Conservation (phyloP, 2,113 vertebrate genomes). For the Lampris incognitus region DNA sequence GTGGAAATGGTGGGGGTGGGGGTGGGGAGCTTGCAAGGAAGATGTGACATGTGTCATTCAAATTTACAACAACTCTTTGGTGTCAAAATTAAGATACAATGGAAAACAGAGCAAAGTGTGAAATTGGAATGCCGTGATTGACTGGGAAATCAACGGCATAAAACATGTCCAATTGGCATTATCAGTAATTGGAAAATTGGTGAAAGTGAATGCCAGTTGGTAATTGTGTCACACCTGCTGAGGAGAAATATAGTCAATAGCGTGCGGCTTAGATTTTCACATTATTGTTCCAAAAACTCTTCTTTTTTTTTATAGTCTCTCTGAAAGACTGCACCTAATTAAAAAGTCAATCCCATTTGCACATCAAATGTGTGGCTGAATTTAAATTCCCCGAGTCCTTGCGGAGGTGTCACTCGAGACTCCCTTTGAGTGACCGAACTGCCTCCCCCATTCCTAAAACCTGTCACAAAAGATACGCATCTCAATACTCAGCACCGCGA, state of each 20-base stretch:
- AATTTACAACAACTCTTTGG: conserved; percentile 45
- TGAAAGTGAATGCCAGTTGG: conserved; percentile 22
- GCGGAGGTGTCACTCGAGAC: conserved; percentile 69
- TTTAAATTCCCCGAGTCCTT: conserved; percentile 67
- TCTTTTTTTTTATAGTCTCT: conserved; percentile 12
- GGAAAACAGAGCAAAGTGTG: conserved; percentile 29
- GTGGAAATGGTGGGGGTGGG: conserved; percentile 56
- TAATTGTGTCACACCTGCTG: conserved; percentile 47
- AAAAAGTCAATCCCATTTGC: conserved; percentile 61
- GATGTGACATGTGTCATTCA: conserved; percentile 45
- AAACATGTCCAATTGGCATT: conserved; percentile 54
- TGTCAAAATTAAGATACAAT: conserved; percentile 25
- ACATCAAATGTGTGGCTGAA: conserved; percentile 54
- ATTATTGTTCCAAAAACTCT: conserved; percentile 46
- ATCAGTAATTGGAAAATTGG: conserved; percentile 44
- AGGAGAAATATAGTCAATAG: conserved; percentile 29
- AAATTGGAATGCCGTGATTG: conserved; percentile 44
- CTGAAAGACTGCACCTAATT: conserved; percentile 52
- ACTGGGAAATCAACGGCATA: conserved; percentile 63
- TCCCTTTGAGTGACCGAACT: conserved; percentile 42
- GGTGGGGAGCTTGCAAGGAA: not conserved
- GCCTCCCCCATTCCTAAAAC: conserved; percentile 38
- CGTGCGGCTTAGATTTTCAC: conserved; percentile 4
- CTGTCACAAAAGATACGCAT: conserved; percentile 71
- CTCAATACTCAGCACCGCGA: conserved; percentile 57